Conservation (phyloP, 1,140 invertebrate genomes). For the Sarcophaga bullata region DNA sequence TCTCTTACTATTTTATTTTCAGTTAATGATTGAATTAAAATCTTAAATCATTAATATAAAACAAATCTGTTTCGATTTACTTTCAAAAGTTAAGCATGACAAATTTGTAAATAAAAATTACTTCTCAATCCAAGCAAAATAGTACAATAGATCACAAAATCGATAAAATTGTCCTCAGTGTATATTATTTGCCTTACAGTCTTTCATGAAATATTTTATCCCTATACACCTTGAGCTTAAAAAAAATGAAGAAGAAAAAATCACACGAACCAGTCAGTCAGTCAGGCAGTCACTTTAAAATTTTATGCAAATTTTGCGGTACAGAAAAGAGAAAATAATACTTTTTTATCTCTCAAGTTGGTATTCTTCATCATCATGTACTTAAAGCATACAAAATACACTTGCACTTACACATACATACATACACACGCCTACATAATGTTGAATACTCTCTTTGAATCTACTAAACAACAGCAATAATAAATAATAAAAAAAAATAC, state of each 20-base stretch:
- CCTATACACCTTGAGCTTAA: constrained; percentile 20
- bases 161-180: not conserved
- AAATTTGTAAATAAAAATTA: no score
- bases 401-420: not conserved
- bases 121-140: no score
- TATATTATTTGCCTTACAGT: not conserved
- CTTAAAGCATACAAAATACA: no score
- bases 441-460: not conserved
- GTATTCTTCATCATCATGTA: constrained; percentile 1
- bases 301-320: constrained; percentile 21
- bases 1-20: no score
- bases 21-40: no score
- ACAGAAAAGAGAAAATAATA: not conserved
- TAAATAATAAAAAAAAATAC: not conserved
- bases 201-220: constrained; percentile 1
- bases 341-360: constrained; percentile 19
- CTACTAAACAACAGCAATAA: not conserved
- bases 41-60: no score
- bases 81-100: no score
- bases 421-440: not conserved
- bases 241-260: not conserved
- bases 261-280: no score
- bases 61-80: no score
- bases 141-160: no score
- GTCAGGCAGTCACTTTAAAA: constrained; percentile 7